Evolutionary conservation across 2,888 invertebrate species (phyloP).

Genomic region (Lasioglossum leucozonium): DNA sequence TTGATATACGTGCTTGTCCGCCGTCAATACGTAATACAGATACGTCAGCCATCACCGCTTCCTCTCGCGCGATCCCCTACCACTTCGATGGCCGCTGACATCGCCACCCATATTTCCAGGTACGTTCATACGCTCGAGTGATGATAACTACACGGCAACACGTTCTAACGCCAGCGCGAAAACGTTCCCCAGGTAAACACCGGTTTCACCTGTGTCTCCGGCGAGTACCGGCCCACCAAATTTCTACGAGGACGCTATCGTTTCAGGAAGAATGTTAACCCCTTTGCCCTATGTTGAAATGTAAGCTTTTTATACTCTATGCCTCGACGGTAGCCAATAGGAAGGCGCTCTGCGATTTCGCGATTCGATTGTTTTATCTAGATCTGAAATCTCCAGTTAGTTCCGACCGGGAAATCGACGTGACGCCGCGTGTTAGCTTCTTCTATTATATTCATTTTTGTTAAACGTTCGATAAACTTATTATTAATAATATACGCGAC

Average conservation of each 20-base stretch:
- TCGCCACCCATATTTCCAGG: conserved; percentile 35
- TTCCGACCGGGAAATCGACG: too few species aligned
- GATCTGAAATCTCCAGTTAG: too few species aligned
- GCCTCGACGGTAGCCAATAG: too few species aligned
- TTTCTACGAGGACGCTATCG: background rate
- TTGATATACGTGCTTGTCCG: conserved; percentile 81
- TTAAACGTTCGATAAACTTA: too few species aligned
- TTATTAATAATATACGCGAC: too few species aligned
- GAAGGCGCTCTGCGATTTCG: too few species aligned
- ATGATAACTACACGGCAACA: conserved; percentile 41
- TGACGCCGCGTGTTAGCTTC: too few species aligned
- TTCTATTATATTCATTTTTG: too few species aligned
- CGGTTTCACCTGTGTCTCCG: background rate
- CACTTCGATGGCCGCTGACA: background rate
- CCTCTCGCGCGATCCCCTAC: conserved; percentile 33
- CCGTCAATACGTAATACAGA: conserved; percentile 74
- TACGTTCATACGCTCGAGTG: conserved; percentile 12
- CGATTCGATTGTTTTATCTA: too few species aligned
- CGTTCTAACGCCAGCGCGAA: conserved; percentile 24
- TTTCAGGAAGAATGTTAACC: background rate
- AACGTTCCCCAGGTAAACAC: conserved; percentile 9
- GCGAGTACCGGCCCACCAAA: background rate
- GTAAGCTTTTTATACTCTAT: too few species aligned
- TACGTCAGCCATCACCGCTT: conserved; percentile 72
- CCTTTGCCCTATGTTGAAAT: too few species aligned